phyloP scores from a whole-genome alignment of 2,113 vertebrate species.

The Cricetomys ansorgei region DNA sequence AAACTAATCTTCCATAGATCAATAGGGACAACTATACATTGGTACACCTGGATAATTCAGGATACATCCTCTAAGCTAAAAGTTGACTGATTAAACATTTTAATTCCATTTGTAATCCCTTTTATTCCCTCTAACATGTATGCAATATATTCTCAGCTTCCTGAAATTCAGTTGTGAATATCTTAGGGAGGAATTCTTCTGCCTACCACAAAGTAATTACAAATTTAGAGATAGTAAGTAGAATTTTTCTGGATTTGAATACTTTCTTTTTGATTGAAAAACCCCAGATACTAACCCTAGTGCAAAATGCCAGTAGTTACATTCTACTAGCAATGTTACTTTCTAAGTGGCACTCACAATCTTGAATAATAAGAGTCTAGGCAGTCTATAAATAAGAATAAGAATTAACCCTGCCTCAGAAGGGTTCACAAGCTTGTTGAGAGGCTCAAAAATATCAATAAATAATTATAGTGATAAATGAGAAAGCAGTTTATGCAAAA shows the following conservation, averaged over 20 bases:
- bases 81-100: neutral
- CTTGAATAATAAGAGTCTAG: neutral
- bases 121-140: neutral
- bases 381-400: neutral
- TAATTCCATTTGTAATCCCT: neutral
- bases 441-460: neutral
- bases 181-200: neutral
- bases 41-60: neutral
- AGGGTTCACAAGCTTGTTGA: neutral
- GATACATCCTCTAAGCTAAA: neutral
- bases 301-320: neutral
- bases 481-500: constrained; percentile 23
- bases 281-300: neutral
- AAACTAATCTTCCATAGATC: neutral
- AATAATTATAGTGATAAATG: neutral
- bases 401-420: neutral
- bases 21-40: neutral
- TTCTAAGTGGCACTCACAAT: neutral
- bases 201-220: neutral
- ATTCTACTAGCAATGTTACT: neutral
- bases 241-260: neutral
- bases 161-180: neutral
- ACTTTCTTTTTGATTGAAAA: neutral
- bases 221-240: neutral
- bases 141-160: neutral